phyloP scores from a whole-genome alignment of 1,140 invertebrate genomes.

The Yoshiicerus persimilis region DNA sequence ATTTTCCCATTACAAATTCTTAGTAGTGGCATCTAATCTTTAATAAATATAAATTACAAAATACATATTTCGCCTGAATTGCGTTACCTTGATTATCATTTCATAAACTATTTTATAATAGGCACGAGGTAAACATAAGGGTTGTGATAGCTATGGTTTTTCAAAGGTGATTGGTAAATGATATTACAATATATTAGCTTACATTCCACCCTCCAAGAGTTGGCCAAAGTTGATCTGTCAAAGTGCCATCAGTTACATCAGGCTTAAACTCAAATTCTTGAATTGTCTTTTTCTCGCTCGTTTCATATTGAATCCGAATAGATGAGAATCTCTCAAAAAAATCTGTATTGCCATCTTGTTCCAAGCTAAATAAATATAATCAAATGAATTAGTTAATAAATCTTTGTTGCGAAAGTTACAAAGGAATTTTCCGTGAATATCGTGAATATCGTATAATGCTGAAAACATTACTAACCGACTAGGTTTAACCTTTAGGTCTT shows the following conservation, averaged over 20 bases:
- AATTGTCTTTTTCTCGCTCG: constrained; percentile 43
- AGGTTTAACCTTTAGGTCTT: neutral
- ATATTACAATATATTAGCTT: neutral
- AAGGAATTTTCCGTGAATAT: too few species aligned
- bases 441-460: neutral
- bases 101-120: too few species aligned
- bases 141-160: too few species aligned
- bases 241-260: constrained; percentile 19
- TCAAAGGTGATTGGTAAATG: neutral
- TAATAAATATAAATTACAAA: too few species aligned
- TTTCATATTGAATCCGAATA: constrained; percentile 44
- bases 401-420: too few species aligned
- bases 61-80: too few species aligned
- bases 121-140: too few species aligned
- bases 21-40: too few species aligned
- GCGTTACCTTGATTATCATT: too few species aligned
- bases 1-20: too few species aligned
- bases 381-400: neutral
- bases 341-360: constrained; percentile 30
- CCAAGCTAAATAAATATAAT: constrained; percentile 30
- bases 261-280: constrained; percentile 47
- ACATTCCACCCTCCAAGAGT: constrained; percentile 49
- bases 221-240: constrained; percentile 44
- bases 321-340: constrained; percentile 49
- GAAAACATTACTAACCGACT: neutral